These are phyloP conservation scores for Erannis defoliaria DNA, from an alignment of 2,888 invertebrate genomes.

Conservation along the genomic window DNA sequence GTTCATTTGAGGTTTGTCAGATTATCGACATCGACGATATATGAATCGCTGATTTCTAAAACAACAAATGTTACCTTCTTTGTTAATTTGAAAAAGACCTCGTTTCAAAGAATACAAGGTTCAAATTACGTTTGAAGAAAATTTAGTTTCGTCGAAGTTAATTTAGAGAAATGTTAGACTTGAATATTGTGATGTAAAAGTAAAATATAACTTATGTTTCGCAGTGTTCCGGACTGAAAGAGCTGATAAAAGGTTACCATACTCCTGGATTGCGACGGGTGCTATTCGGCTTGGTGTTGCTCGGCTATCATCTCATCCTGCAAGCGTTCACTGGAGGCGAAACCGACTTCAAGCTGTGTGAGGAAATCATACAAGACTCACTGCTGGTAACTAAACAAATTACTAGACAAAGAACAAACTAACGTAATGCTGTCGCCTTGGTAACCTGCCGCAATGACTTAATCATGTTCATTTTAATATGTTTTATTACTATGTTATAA, in stretches of 20 bases:
- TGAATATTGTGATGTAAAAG: not conserved
- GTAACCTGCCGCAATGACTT: too few species aligned
- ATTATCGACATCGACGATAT: too few species aligned
- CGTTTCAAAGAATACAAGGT: too few species aligned
- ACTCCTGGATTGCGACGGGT: slow-evolving; percentile 93
- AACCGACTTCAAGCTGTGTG: slow-evolving; percentile 92
- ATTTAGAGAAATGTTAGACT: too few species aligned
- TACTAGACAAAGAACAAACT: not conserved
- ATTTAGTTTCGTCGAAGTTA: too few species aligned
- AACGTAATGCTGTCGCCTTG: not conserved
- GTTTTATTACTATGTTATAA: too few species aligned
- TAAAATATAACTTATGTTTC: slow-evolving; percentile 36
- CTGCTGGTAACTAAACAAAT: slow-evolving; percentile 85
- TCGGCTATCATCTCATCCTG: slow-evolving; percentile 95
- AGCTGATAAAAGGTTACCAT: slow-evolving; percentile 90
- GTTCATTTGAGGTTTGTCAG: too few species aligned
- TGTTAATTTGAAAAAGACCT: too few species aligned
- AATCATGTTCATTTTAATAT: too few species aligned
- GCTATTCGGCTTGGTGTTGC: slow-evolving; percentile 93
- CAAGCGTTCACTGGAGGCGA: slow-evolving; percentile 93
- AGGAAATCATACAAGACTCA: slow-evolving; percentile 88
- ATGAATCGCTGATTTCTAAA: too few species aligned
- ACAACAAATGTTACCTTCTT: too few species aligned
- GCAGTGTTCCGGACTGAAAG: slow-evolving; percentile 90
- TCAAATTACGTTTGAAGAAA: too few species aligned